Base-by-base conservation (phyloP, 2,888 invertebrate genomes). In the Lasioglossum morio region DNA sequence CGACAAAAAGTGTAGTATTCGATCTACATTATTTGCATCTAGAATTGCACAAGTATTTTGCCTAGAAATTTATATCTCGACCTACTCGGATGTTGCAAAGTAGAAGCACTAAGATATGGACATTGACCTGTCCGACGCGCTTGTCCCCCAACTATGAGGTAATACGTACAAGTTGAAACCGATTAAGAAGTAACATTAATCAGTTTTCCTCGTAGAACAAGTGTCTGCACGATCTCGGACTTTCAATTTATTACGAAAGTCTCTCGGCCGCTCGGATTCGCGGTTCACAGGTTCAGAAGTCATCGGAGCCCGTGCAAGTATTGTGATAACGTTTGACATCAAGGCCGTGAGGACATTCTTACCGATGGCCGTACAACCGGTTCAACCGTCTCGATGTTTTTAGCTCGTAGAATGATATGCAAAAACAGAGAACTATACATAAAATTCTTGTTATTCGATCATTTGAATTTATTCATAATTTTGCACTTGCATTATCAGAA, bases 191-290 rank as follows among this genome's bases (percentile, higher is more conserved):
- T 30, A n/a, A 74, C 57, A 72, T 66, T 85, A 87, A 85, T 85
- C 85, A 77, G 66, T 79, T 82, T 82, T 79, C 43, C 46, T 85
- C 82, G 73, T 85, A 79, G 74, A 72, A 23, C 43, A 77, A 30
- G 69, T 73, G 60, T 27, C 40, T 79, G 86, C 82, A 89, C 91
- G 89, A 92, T 90, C 88, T 86, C 75, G 76, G 84, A 94, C 92
- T 93, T 93, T 93, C 92, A 90, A 92, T 94, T 93, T 88, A 90
- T 94, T 93, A 88, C 91, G 91, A 93, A 93, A 93, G 89, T 77
- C 27, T 46, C 40, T 4, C 57, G 30, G 40, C 40, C 14, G 46
- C 27, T 72, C 57, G 60, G 72, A 69, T 84, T 78, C 40, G 66
- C 70, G 69, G 74, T 84, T 78, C 57, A 48, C 63, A 70, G 72